Conservation (phyloP, 2,888 invertebrate genomes). For the Periphyllus acericola region DNA sequence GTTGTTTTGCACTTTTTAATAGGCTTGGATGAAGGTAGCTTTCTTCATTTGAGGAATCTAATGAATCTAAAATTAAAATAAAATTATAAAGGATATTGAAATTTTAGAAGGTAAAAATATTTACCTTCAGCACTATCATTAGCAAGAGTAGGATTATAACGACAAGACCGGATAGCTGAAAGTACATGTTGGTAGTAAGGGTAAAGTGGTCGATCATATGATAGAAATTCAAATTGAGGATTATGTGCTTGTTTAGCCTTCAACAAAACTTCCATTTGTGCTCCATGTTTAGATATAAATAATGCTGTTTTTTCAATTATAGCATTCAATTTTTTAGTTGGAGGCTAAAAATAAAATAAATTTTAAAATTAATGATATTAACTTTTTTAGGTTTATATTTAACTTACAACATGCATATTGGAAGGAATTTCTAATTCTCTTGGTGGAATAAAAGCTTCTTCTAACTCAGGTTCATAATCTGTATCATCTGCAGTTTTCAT, state of each 20-base stretch:
- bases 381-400: background rate
- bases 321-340: slow-evolving; percentile 86
- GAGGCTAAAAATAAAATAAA: slow-evolving; percentile 74
- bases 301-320: slow-evolving; percentile 95
- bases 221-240: slow-evolving; percentile 91
- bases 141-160: slow-evolving; percentile 68
- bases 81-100: background rate
- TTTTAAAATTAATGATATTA: background rate
- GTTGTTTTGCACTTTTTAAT: slow-evolving; percentile 72
- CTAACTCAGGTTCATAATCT: slow-evolving; percentile 70
- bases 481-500: slow-evolving; percentile 66
- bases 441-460: slow-evolving; percentile 81
- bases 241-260: slow-evolving; percentile 97
- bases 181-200: slow-evolving; percentile 87
- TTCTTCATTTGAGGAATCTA: slow-evolving; percentile 67
- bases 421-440: slow-evolving; percentile 80
- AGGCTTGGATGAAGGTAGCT: slow-evolving; percentile 89
- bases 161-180: slow-evolving; percentile 75
- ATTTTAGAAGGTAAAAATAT: background rate
- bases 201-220: slow-evolving; percentile 84
- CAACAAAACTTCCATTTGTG: slow-evolving; percentile 98
- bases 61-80: slow-evolving; percentile 35
- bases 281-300: slow-evolving; percentile 89
- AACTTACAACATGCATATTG: slow-evolving; percentile 77
- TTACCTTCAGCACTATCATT: slow-evolving; percentile 59